phyloP scores from a whole-genome alignment of 2,888 invertebrate genomes.

The Nomada ferruginata region DNA sequence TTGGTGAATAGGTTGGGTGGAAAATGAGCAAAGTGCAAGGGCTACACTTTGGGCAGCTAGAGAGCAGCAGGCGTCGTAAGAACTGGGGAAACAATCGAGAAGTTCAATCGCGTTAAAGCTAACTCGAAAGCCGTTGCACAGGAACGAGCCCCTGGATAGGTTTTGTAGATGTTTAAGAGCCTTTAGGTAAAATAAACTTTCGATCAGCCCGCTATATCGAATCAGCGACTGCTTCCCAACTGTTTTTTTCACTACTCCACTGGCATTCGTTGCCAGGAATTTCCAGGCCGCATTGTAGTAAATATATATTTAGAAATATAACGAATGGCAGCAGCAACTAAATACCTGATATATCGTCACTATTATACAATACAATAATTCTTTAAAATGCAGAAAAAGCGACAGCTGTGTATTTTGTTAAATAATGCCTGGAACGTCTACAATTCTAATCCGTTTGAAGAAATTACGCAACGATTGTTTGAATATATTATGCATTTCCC shows the following conservation, averaged over 20 bases:
- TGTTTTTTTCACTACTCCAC: neutral
- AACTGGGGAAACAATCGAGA: constrained; percentile 49
- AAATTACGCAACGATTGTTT: neutral
- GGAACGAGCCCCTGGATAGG: constrained; percentile 12
- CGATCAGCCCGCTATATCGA: constrained; percentile 6
- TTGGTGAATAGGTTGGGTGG: constrained; percentile 21
- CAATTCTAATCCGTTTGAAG: too few relatives aligned
- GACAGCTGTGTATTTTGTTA: too few relatives aligned
- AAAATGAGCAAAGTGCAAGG: neutral
- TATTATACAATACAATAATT: too few relatives aligned
- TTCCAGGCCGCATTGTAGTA: too few relatives aligned
- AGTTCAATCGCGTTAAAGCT: constrained; percentile 48
- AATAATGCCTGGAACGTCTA: too few relatives aligned
- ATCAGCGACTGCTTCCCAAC: neutral
- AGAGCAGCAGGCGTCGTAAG: constrained; percentile 27
- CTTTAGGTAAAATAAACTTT: constrained; percentile 35
- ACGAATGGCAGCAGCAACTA: too few relatives aligned
- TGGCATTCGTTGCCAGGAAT: neutral
- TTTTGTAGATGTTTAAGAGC: constrained; percentile 21
- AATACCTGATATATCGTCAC: too few relatives aligned
- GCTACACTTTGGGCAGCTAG: neutral
- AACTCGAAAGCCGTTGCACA: constrained; percentile 36
- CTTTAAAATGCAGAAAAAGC: too few relatives aligned
- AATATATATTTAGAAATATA: too few relatives aligned
- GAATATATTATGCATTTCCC: too few relatives aligned